Evolutionary conservation across 2,888 invertebrate species (phyloP), one percentile per base, ranked within the genome.

Genomic region (Metellina segmentata): DNA sequence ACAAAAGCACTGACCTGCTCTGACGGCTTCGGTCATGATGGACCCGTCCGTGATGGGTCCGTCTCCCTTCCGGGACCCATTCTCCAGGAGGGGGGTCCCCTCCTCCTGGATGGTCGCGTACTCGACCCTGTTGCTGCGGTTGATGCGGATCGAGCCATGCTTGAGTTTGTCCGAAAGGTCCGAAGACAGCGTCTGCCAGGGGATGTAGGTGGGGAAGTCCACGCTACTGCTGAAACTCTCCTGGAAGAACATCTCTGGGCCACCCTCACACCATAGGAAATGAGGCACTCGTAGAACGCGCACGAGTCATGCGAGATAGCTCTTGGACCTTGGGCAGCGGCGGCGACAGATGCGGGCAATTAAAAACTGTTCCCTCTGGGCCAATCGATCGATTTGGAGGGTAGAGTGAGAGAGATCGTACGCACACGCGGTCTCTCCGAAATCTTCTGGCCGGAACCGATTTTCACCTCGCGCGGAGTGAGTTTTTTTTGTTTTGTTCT

Each of bases 21-120:
- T 89, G 16, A 93, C 93, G 11, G 93, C 93, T 74, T 91, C 86
- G 5, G 92, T 90, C 6, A 90, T 61, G 70, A 92, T 74, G 7
- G 87, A 85, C 48, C 92, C 92, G 49, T 92, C 92, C 0, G 77
- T 70, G 53, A 87, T 85, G 9, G 90, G 61, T 9, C 79, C 78
- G 6, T 86, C 89, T 6, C 61, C 85, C 49, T 89, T 87, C 7
- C 85, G 75, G 13, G 34, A 13, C 9, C 92, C 92, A 71, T 92
- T 90, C 61, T 93, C 93, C 61, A 93, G 19, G 16, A 93, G 86
- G 69, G 93, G 93, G n/a, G 93, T 92, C n/a, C 93, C 92, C 89
- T 94, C 93, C 72, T 94, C 94, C 19, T 93, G 92, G 51, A 94
- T 94, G 11, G 93, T 93, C 13, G 94, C 93, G 81, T 93, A 94